Conservation (phyloP, 1,140 invertebrate species). For the Chelonus insularis region DNA sequence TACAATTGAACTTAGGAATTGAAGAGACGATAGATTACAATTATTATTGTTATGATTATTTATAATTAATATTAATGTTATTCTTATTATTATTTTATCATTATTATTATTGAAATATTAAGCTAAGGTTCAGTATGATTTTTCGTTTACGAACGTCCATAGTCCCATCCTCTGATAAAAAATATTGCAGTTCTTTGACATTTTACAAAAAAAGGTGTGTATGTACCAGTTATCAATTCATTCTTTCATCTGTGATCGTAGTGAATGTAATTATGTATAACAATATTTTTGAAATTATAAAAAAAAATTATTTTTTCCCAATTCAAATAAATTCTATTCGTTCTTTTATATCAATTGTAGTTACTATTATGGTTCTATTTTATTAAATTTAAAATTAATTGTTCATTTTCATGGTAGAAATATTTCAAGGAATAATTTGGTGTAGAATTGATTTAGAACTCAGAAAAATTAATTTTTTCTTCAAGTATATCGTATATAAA, state of each 20-base stretch:
- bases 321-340: no score
- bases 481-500: no score
- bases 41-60: conserved; percentile 2
- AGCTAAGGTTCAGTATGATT: conserved; percentile 44
- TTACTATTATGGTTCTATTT: no score
- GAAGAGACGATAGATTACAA: conserved; percentile 32
- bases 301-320: no score
- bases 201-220: conserved; percentile 43
- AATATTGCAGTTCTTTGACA: conserved; percentile 55
- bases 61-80: conserved; percentile 3
- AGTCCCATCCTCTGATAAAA: conserved; percentile 59
- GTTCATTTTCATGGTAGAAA: no score
- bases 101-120: conserved; percentile 44
- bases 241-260: conserved; percentile 42
- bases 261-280: no score
- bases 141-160: conserved; percentile 49
- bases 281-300: no score
- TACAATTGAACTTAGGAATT: conserved; percentile 44
- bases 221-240: conserved; percentile 42
- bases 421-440: no score
- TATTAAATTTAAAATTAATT: no score
- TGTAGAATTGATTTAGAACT: no score
- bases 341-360: no score
- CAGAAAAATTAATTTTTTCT: no score
- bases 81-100: conserved; percentile 10